Evolutionary conservation across 2,888 invertebrate species (phyloP), one percentile per base, ranked within the genome.

Genomic region (Cinara cedri): DNA sequence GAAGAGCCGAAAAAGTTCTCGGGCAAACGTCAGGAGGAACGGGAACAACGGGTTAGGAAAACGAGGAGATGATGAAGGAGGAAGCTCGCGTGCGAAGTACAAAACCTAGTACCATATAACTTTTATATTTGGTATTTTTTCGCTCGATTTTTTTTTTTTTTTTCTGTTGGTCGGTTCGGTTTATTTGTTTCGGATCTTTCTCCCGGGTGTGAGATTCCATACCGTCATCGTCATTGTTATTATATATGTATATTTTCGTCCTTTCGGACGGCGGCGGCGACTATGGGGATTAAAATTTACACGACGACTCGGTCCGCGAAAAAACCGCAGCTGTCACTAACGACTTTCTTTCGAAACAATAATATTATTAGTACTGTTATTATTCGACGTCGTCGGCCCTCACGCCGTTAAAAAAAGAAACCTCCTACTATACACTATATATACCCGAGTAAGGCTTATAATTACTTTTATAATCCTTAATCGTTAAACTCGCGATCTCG

Each of bases 241-340:
- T n/a, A 66, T 6, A 49, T 8, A 24, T 9, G 46, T 2, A 24
- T 26, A 49, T 63, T 63, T 63, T 42, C n/a, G n/a, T 42, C 34
- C 63, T 11, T 63, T 34, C 34, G 34, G 65, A 11, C 57, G 24
- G 24, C 14, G 13, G 51, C 60, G 26, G 16, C 44, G 72, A 51
- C 34, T 24, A 63, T n/a, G n/a, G 65, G 74, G 54, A 74, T 74
- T 74, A 75, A 75, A 75, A 75, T 75, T 44, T 54, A 65, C 75
- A 63, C 75, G 54, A 75, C 49, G 62, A 51, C 51, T 19, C 26
- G 11, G 19, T 26, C 62, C 19, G 26, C 62, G 62, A 63, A 63
- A 63, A 75, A 75, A 51, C 65, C 65, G 14, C 75, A 55, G 75
- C 65, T 75, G 75, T 65, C 65, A 54, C 65, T 75, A 75, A 75